Evolutionary conservation across 2,888 invertebrate genomes (phyloP).

Genomic region (Rotaria macrura): DNA sequence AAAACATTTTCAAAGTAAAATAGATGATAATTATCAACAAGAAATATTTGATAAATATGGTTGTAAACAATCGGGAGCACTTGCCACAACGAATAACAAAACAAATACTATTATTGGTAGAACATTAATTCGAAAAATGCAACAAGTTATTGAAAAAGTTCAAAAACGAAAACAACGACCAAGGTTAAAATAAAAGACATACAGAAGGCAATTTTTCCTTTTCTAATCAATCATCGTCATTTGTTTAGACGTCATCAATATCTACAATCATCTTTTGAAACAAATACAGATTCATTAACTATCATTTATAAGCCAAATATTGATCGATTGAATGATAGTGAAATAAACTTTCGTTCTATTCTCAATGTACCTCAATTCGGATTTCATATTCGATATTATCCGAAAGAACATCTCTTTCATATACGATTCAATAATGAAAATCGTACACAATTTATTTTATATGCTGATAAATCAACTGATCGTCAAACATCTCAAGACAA

Average conservation of each 20-base stretch:
- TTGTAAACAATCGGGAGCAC: background rate
- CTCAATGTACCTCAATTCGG: background rate
- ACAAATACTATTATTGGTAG: background rate
- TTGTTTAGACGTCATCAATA: background rate
- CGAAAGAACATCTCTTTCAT: background rate
- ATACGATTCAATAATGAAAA: slow-evolving; percentile 12
- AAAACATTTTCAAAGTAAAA: background rate
- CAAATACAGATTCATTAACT: background rate
- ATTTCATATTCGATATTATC: background rate
- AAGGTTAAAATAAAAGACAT: background rate
- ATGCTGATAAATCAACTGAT: background rate
- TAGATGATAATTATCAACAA: background rate
- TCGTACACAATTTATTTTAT: slow-evolving; percentile 10
- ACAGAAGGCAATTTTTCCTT: no score
- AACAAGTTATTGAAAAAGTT: slow-evolving; percentile 19
- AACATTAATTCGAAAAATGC: slow-evolving; percentile 10
- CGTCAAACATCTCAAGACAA: background rate
- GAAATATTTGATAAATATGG: background rate
- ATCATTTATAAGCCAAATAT: slow-evolving; percentile 5
- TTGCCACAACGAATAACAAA: background rate
- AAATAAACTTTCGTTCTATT: background rate
- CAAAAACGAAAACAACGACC: background rate
- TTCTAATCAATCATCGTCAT: no score
- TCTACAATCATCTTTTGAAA: background rate
- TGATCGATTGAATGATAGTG: background rate